These are phyloP conservation scores for Conus canariensis DNA, from an alignment of 2,888 invertebrate genomes.

Conservation along the genomic window DNA sequence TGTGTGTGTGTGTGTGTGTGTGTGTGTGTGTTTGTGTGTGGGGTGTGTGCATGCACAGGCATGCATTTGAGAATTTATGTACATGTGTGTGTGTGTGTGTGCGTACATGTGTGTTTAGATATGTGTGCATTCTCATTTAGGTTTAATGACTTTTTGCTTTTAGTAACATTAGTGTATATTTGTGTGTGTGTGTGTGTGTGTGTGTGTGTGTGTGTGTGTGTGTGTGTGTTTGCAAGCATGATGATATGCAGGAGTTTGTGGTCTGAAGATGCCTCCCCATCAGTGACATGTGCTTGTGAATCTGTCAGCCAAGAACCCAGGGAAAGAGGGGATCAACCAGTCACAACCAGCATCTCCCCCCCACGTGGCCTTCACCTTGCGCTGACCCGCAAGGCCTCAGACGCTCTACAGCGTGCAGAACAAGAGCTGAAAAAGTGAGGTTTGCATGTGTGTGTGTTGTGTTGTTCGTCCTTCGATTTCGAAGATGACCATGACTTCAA, in stretches of 20 bases:
- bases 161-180: background rate
- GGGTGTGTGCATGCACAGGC: constrained; percentile 42
- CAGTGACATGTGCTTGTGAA: no score
- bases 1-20: background rate
- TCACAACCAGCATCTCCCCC: constrained; percentile 45
- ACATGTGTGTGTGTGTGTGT: background rate
- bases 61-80: background rate
- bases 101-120: background rate
- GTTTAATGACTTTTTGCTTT: background rate
- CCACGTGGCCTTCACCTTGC: constrained; percentile 76
- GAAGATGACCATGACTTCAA: no score
- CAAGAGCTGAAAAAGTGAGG: constrained; percentile 84
- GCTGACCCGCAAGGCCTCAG: constrained; percentile 79
- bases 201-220: no score
- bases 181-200: background rate
- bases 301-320: background rate
- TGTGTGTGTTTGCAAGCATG: no score
- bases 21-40: background rate
- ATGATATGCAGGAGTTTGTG: no score
- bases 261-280: no score
- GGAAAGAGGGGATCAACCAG: background rate
- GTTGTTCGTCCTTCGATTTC: no score
- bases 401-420: constrained; percentile 84
- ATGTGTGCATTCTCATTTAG: background rate
- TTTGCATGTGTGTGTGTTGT: constrained; percentile 52